These are phyloP conservation scores for Ambastaia sidthimunki DNA, from an alignment of 2,797 vertebrate species.

Conservation along the genomic window DNA sequence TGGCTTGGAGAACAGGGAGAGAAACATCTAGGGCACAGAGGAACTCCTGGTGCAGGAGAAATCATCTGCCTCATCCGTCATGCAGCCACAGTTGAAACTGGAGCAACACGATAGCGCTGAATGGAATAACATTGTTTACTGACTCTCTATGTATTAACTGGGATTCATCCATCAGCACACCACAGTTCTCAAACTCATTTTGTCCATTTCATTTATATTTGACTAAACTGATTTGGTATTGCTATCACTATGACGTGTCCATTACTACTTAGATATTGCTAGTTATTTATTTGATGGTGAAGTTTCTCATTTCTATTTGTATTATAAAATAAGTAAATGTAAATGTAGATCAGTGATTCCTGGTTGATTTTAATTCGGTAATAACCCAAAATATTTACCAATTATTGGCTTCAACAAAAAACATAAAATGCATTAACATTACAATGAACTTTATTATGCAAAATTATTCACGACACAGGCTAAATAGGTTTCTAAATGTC, in stretches of 20 bases:
- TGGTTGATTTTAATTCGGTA: too few species aligned
- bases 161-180: neutral
- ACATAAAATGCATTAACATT: too few species aligned
- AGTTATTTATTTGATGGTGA: too few species aligned
- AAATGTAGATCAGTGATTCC: too few species aligned
- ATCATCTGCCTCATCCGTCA: conserved; percentile 21
- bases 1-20: neutral
- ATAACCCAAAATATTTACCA: too few species aligned
- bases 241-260: neutral
- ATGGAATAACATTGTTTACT: neutral
- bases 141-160: neutral
- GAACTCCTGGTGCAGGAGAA: conserved; percentile 8
- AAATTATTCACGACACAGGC: too few species aligned
- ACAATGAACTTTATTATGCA: too few species aligned
- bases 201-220: neutral
- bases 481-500: too few species aligned
- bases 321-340: too few species aligned
- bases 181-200: neutral
- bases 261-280: neutral
- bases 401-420: too few species aligned
- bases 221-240: neutral
- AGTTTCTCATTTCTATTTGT: too few species aligned
- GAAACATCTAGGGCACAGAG: neutral
- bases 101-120: neutral
- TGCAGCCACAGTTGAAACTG: conserved; percentile 49